Evolutionary conservation across 2,113 vertebrate species (phyloP).

Genomic region (Marmota flaviventris): DNA sequence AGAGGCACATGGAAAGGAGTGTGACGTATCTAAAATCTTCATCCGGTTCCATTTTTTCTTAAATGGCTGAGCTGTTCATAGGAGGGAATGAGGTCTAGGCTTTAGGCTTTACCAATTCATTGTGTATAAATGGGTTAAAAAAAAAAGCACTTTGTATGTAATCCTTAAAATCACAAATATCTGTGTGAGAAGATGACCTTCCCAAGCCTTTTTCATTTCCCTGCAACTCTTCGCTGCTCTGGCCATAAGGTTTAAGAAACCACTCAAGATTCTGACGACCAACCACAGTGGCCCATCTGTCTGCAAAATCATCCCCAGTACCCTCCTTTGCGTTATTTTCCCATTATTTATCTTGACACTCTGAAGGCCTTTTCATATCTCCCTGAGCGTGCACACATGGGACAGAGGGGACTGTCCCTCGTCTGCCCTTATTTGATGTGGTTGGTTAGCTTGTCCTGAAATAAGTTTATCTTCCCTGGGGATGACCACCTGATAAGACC

Average conservation of each 20-base stretch:
- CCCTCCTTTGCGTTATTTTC: background rate
- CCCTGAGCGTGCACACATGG: background rate
- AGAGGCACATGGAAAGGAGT: background rate
- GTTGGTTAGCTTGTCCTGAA: constrained; percentile 58
- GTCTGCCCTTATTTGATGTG: constrained; percentile 67
- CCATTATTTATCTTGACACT: constrained; percentile 29
- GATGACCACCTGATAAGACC: constrained; percentile 55
- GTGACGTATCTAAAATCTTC: constrained; percentile 11
- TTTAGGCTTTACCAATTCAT: constrained; percentile 44
- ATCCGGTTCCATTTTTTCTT: background rate
- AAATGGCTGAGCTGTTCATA: background rate
- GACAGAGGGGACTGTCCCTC: background rate
- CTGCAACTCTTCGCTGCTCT: constrained; percentile 54
- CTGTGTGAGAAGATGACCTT: constrained; percentile 70
- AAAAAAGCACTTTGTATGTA: background rate
- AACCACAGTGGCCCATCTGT: constrained; percentile 81
- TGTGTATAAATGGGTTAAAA: background rate
- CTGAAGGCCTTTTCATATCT: constrained; percentile 25
- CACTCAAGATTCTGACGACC: constrained; percentile 77
- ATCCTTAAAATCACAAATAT: background rate
- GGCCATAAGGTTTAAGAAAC: constrained; percentile 76
- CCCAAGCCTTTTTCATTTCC: constrained; percentile 54
- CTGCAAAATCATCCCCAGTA: constrained; percentile 34
- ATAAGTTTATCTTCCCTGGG: constrained; percentile 6
- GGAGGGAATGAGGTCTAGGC: background rate